Evolutionary conservation across 2,797 vertebrate species (phyloP), one percentile per base, ranked within the genome.

Genomic region (Mormyrus proboscirostris): DNA sequence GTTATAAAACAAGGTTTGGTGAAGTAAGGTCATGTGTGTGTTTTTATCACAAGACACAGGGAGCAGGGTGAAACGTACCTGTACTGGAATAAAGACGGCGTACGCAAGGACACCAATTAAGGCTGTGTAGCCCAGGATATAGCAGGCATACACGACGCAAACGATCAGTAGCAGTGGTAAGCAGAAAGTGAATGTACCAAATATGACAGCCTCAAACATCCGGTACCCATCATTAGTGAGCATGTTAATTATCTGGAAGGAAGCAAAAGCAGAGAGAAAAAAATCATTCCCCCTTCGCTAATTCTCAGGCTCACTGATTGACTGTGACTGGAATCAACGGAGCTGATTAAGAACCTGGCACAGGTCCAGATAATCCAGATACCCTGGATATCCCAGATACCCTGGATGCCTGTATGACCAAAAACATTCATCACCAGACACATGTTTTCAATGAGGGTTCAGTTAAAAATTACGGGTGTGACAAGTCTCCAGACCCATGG

Each of bases 201-300:
- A 95, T 88, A 97, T 3, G 3, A 93, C 93, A 0, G 96, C 95
- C 50, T 97, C 97, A 88, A 96, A 97, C 44, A 97, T 49, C 25
- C 93, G 94, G 91, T 96, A 95, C 33, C 97, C 95, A 62, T 97
- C 97, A 7, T 88, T 95, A 25, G 95, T 96, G 88, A 98, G 90
- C 14, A 96, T 87, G 29, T 96, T 97, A 90, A 97, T 95, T 88
- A 96, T 92, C 97, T 97, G 92, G 50, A 19, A 25, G 9, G 25
- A 25, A 53, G 53, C 22, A 86, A 44, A 33, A 86, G 49, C 7
- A 33, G n/a, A 59, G 6, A 22, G 6, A 86, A 19, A 57, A 38
- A 41, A 19, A 44, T 7, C 14, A 76, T 62, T 62, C 53, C 53
- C 14, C 3, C 53, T n/a, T 57, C 16, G 19, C n/a, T 57, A 57